Conservation (phyloP, 2,888 invertebrate species). For the Chymomyza fuscimana region DNA sequence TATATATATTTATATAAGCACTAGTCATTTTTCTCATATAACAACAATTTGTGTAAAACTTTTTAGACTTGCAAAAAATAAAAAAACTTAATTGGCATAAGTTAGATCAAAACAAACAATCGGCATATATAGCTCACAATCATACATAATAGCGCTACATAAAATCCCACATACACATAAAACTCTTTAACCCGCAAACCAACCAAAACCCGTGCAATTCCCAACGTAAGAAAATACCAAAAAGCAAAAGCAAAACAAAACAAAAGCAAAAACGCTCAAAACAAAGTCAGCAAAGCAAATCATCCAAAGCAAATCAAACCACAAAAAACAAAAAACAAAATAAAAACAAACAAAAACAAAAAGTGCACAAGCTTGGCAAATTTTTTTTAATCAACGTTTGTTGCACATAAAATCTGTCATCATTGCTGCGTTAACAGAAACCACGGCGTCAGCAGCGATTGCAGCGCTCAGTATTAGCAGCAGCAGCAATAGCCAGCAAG, state of each 20-base stretch:
- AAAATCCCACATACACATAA: conserved; percentile 39
- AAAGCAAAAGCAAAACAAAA: conserved; percentile 18
- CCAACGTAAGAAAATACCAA: conserved; percentile 57
- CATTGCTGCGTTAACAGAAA: conserved; percentile 76
- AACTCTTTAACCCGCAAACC: conserved; percentile 35
- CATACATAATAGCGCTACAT: background rate
- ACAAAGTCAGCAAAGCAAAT: conserved; percentile 4
- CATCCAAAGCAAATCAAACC: background rate
- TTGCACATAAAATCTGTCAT: conserved; percentile 72
- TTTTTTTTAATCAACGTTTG: conserved; percentile 65
- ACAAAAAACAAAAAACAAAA: conserved; percentile 9
- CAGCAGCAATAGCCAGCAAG: conserved; percentile 58
- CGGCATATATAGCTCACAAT: conserved; percentile 39
- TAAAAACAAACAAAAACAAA: conserved; percentile 25
- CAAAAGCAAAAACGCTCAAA: conserved; percentile 12
- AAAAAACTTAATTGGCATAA: conserved; percentile 50
- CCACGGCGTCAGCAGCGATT: conserved; percentile 71
- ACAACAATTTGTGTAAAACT: conserved; percentile 71
- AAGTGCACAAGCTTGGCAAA: conserved; percentile 48
- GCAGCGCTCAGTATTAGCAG: conserved; percentile 74
- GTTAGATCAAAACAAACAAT: conserved; percentile 36
- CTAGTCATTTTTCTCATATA: conserved; percentile 11
- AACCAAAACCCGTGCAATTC: conserved; percentile 2
- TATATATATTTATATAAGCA: conserved; percentile 1
- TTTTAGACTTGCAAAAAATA: conserved; percentile 30